Evolutionary conservation across 2,113 vertebrate species (phyloP), one percentile per base, ranked within the genome.

Genomic region (Corythaixoides concolor): DNA sequence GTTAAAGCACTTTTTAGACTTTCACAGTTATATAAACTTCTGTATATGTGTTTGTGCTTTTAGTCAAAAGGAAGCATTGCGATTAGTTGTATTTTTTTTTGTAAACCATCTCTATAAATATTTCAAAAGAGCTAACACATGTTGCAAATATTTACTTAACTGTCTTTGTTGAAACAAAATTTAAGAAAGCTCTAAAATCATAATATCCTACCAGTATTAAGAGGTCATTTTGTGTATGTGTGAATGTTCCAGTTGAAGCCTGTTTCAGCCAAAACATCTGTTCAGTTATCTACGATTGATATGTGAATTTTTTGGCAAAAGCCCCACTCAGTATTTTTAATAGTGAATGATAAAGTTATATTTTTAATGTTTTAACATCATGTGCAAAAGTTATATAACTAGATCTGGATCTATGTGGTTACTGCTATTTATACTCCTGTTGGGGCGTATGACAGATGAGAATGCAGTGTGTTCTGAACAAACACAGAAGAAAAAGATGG

Each of bases 71-170:
- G 72, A 77, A 74, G 5, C 28, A 10, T 33, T 77, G 32, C 21
- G 79, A 69, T 73, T 76, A 92, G 15, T 59, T 76, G 45, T 13
- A 1, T 3, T 30, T 33, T 69, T 60, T 70, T 86, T 67, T 15
- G 39, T 88, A 83, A 96, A 74, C 59, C 12, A 15, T n/a, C 35
- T 55, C 53, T 80, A 30, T 73, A 93, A 95, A 93, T 92, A 92
- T 93, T 95, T 90, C 33, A 45, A 74, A 62, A 78, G n/a, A 58
- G 28, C 47, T 63, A 81, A 59, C 64, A 83, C 19, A 35, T 53
- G 50, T 67, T 67, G 68, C 47, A 95, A 93, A 95, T 89, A 89
- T 86, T 92, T 95, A 86, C 32, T 70, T 63, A 93, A 55, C 3
- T 4, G 35, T 47, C 63, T 88, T 95, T 93, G 77, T 94, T 89